Base-by-base conservation (phyloP, 1,140 invertebrate genomes). In the Zophobas morio region DNA sequence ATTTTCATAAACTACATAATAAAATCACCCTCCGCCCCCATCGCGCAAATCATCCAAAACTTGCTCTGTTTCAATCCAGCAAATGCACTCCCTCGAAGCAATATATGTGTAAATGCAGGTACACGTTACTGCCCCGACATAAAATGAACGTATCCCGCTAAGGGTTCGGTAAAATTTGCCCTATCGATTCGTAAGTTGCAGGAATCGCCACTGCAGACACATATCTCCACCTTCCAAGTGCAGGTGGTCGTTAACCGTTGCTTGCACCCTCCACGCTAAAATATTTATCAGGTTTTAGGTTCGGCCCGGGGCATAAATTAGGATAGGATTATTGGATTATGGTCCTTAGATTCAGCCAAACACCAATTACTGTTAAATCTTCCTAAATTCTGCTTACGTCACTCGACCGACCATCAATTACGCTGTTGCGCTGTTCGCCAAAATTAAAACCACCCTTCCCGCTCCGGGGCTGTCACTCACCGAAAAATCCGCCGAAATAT, bases 261-360 rank as follows among this genome's bases (percentile, higher is more conserved):
- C 63, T 66, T 77, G 60, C 54, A 77, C 70, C 42, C 75, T 46
- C 32, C 54, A 75, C 53, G 75, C 75, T 77, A 66, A 77, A 77
- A 77, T 77, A 77, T 77, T 77, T 77, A 77, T 77, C 75, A 72
- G 75, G 75, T 77, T 77, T 71, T 70, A 72, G 51, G 66, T 72
- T 72, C 39, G 51, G 66, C 54, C 42, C 54, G 63, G 20, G 75
- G 75, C 66, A 77, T 77, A 77, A 77, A 71, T 77, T 77, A 66
- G 66, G 46, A 77, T 33, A 51, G 75, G 75, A 77, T 77, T 77
- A 77, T 77, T 77, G 75, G 75, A 77, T 77, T 77, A 77, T 66
- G 51, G 74, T 53, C 60, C 66, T 76, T 70, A 76, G 46, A 37
- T 76, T 53, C 32, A 51, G 70, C 74, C 74, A 76, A 66, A 76